These are phyloP conservation scores for Conops quadrifasciatus DNA, from an alignment of 2,888 invertebrate genomes.

Conservation along the genomic window DNA sequence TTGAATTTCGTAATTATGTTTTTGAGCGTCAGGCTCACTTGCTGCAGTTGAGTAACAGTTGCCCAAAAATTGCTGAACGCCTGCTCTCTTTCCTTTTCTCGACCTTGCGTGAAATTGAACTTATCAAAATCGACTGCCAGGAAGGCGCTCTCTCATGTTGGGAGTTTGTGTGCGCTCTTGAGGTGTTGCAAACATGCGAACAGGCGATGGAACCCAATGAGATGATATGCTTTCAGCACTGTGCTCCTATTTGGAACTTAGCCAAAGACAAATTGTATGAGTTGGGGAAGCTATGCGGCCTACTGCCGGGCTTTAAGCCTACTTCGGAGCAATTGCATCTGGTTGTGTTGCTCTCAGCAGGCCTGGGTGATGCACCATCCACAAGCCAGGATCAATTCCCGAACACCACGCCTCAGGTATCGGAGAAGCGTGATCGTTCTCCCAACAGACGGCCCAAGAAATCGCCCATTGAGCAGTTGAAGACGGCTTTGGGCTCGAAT, in stretches of 20 bases:
- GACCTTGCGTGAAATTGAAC: slow-evolving; percentile 82
- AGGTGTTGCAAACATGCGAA: slow-evolving; percentile 85
- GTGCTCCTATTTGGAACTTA: slow-evolving; percentile 87
- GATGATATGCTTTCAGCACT: slow-evolving; percentile 80
- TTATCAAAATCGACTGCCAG: slow-evolving; percentile 81
- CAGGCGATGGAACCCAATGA: slow-evolving; percentile 73
- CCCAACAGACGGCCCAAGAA: slow-evolving; percentile 66
- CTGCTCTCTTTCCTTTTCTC: slow-evolving; percentile 91
- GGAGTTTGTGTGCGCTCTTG: slow-evolving; percentile 90
- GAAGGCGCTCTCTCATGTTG: slow-evolving; percentile 90
- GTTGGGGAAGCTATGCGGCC: slow-evolving; percentile 88
- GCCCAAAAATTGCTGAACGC: slow-evolving; percentile 80
- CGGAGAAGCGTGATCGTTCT: slow-evolving; percentile 63
- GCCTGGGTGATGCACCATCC: slow-evolving; percentile 83
- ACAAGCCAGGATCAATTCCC: slow-evolving; percentile 58
- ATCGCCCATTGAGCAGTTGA: slow-evolving; percentile 80
- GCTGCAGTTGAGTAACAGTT: slow-evolving; percentile 66
- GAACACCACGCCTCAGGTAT: slow-evolving; percentile 55
- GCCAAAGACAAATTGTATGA: slow-evolving; percentile 81
- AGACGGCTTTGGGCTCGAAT: slow-evolving; percentile 89
- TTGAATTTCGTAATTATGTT: slow-evolving; percentile 93
- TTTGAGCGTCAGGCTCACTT: slow-evolving; percentile 93
- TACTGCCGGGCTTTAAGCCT: slow-evolving; percentile 83
- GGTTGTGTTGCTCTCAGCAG: slow-evolving; percentile 89
- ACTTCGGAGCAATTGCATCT: slow-evolving; percentile 89